Evolutionary conservation across 2,797 vertebrate genomes (phyloP), one percentile per base, ranked within the genome.

Genomic region (Pogoniulus pusillus): DNA sequence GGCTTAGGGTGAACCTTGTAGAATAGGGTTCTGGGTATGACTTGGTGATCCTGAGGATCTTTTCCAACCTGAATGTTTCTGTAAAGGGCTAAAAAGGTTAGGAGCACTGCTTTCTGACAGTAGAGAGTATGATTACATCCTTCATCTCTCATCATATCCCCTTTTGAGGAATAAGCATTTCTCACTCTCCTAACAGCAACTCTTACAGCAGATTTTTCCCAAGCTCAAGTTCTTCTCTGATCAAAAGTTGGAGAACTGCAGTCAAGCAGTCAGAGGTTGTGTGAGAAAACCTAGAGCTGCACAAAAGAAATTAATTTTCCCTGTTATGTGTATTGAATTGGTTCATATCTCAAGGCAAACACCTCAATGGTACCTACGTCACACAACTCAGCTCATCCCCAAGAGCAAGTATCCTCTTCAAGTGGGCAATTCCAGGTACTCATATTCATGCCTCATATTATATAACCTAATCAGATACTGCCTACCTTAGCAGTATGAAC

Each of bases 361-460:
- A 51, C 34, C 15, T 45, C 54, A 20, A 16, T 13, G 8, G 7
- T 27, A 26, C 14, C n/a, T 53, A 35, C 0, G 0, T 54, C 10
- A 35, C 7, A 6, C 3, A 71, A 26, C 16, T n/a, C 66, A 75
- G n/a, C 34, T 78, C 24, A 41, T 6, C 17, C n/a, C 80, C 59
- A 51, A 51, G 32, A 68, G 35, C 12, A 72, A 85, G 55, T 10
- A 66, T 14, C 35, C 24, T 76, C 39, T 92, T 35, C 45, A 83
- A 43, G 7, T 17, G 7, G 9, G 17, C 24, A 3, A n/a, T 45
- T 71, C 85, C 41, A 79, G 53, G 49, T 13, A 34, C 10, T 41
- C 45, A 7, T 39, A 64, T 34, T 49, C 41, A 51, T 81, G 51
- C n/a, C 49, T 82, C n/a, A 22, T 54, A 20, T 82, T 74, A 60